Percentiles rank a stretch among this genome's conserved stretches.
Evolutionary conservation across 2,113 vertebrate genomes (phyloP).

Genomic region (Nansenia antarctica): DNA sequence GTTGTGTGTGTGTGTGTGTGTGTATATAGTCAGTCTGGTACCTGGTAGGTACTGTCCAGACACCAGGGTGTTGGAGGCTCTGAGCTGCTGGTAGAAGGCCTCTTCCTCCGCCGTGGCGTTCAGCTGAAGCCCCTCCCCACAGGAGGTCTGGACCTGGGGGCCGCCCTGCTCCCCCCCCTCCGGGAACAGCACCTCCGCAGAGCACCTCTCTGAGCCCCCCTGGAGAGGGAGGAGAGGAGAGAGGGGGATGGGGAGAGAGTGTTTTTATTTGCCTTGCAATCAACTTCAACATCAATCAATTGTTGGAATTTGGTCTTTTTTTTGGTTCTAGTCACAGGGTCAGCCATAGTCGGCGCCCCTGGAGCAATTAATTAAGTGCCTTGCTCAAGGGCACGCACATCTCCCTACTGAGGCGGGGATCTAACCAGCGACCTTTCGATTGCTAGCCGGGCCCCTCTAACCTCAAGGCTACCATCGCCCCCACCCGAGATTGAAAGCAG

Average conservation of each 20-base stretch:
- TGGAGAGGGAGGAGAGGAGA: not conserved
- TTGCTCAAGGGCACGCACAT: too few species aligned
- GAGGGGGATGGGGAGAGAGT: not conserved
- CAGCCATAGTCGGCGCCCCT: too few species aligned
- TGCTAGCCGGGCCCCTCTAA: too few species aligned
- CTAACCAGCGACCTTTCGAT: too few species aligned
- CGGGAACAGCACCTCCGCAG: slow-evolving; percentile 83
- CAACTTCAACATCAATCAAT: too few species aligned
- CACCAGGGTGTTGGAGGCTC: slow-evolving; percentile 62
- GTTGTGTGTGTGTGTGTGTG: not conserved
- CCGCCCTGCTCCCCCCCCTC: slow-evolving; percentile 43
- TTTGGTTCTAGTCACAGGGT: too few species aligned
- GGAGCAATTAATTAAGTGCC: too few species aligned
- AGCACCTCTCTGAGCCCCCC: slow-evolving; percentile 66
- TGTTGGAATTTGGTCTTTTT: too few species aligned
- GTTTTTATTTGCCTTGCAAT: too few species aligned
- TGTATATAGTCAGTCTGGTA: slow-evolving; percentile 41
- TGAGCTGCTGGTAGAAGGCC: slow-evolving; percentile 79
- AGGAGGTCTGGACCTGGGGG: slow-evolving; percentile 77
- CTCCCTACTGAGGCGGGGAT: too few species aligned
- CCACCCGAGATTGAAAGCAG: not conserved
- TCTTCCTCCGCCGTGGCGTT: slow-evolving; percentile 75
- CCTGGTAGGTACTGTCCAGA: slow-evolving; percentile 84
- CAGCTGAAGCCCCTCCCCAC: slow-evolving; percentile 70
- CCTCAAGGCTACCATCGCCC: too few species aligned